phyloP scores from a whole-genome alignment of 2,113 vertebrate genomes.

The Marcusenius ussheri region DNA sequence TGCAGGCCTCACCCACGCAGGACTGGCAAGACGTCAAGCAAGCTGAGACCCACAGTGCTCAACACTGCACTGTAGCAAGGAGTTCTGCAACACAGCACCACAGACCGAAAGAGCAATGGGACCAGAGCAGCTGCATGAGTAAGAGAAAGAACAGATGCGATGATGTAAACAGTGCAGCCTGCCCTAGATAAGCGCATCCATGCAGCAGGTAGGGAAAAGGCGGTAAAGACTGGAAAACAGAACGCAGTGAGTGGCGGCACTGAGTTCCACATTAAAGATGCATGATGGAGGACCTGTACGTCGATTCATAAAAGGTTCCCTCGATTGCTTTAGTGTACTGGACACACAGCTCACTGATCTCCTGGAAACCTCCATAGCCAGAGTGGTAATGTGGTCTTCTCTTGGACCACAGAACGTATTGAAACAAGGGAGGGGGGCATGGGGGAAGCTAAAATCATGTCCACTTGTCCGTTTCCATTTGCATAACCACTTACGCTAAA shows the following conservation, averaged over 20 bases:
- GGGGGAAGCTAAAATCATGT: not conserved
- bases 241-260: not conserved
- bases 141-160: not conserved
- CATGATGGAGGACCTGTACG: not conserved
- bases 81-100: not conserved
- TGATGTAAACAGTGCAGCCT: not conserved
- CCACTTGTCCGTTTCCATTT: not conserved
- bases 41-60: not conserved
- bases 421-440: not conserved
- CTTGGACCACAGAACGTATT: not conserved
- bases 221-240: not conserved
- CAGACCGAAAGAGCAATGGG: not conserved
- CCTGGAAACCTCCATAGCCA: not conserved
- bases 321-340: not conserved
- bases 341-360: not conserved
- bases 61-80: not conserved
- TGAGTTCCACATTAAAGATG: not conserved
- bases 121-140: not conserved
- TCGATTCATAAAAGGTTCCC: not conserved
- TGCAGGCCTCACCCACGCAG: not conserved
- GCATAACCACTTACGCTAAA: not conserved
- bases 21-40: not conserved
- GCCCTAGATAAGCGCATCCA: not conserved
- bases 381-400: not conserved
- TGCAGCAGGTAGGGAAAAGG: not conserved